These are phyloP conservation scores for Drosophila pseudoobscura DNA, from an alignment of 1,140 invertebrate species.

Conservation along the genomic window DNA sequence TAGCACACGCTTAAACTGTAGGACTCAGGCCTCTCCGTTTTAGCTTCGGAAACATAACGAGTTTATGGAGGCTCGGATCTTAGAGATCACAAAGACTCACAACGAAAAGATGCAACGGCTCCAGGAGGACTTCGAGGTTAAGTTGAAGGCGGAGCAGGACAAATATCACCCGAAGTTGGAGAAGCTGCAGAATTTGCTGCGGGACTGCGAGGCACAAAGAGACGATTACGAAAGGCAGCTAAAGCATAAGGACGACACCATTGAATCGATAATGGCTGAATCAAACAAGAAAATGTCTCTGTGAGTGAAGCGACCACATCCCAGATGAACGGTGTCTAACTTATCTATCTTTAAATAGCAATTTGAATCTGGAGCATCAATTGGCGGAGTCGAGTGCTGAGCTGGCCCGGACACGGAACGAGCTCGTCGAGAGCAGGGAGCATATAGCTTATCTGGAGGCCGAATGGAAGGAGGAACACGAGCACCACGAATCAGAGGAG, in stretches of 20 bases:
- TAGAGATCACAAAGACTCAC: background rate
- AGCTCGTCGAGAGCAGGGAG: background rate
- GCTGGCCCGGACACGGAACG: background rate
- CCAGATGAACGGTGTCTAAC: background rate
- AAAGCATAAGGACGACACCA: background rate
- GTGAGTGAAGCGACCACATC: constrained; percentile 14
- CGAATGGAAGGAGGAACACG: constrained; percentile 1
- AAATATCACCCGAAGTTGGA: background rate
- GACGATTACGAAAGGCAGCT: background rate
- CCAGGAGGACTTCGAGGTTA: background rate
- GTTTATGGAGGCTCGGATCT: background rate
- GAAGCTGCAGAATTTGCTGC: background rate
- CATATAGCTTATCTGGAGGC: constrained; percentile 5
- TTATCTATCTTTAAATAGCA: constrained; percentile 4
- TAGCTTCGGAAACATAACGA: constrained; percentile 1
- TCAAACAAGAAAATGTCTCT: background rate
- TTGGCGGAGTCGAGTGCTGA: constrained; percentile 7
- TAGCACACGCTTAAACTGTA: background rate
- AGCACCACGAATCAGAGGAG: background rate
- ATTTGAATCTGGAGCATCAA: background rate
- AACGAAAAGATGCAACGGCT: background rate
- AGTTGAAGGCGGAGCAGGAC: background rate
- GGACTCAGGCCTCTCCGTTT: too few relatives aligned
- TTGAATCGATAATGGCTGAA: constrained; percentile 5
- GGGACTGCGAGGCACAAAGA: background rate